Evolutionary conservation across 2,113 vertebrate genomes (phyloP).

Genomic region (Condylura cristata): DNA sequence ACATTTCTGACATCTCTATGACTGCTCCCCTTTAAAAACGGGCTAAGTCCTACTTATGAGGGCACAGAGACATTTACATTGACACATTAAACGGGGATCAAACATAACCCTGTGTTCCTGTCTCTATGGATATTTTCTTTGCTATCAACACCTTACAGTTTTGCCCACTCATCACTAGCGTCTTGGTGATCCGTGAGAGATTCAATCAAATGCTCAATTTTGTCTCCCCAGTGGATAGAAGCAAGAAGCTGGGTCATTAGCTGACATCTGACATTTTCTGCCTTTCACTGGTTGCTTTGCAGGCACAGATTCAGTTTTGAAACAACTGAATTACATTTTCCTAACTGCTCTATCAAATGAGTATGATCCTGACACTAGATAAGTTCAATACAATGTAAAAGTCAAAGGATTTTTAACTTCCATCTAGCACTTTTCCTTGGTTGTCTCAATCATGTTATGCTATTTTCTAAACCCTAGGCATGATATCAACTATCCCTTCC

Average conservation of each 20-base stretch:
- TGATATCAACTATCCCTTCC: neutral
- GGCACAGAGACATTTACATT: neutral
- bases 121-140: neutral
- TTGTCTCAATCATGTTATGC: neutral
- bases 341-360: constrained; percentile 46
- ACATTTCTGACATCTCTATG: neutral
- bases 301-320: neutral
- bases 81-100: neutral
- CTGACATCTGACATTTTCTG: neutral
- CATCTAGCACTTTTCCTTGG: neutral
- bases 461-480: neutral
- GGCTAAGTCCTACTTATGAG: neutral
- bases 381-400: neutral
- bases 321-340: constrained; percentile 9
- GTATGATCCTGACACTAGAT: neutral
- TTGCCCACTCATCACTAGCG: neutral
- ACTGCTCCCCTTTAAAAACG: neutral
- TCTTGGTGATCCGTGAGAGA: neutral
- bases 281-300: constrained; percentile 18
- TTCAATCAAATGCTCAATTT: neutral
- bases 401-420: neutral
- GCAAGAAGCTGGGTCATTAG: neutral
- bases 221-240: neutral
- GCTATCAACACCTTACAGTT: neutral
- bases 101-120: neutral